A percentile compares a stretch with the other conserved stretches of the same genome.
These are phyloP conservation scores for Columba livia DNA, from an alignment of 2,113 vertebrate genomes.

Conservation along the genomic window DNA sequence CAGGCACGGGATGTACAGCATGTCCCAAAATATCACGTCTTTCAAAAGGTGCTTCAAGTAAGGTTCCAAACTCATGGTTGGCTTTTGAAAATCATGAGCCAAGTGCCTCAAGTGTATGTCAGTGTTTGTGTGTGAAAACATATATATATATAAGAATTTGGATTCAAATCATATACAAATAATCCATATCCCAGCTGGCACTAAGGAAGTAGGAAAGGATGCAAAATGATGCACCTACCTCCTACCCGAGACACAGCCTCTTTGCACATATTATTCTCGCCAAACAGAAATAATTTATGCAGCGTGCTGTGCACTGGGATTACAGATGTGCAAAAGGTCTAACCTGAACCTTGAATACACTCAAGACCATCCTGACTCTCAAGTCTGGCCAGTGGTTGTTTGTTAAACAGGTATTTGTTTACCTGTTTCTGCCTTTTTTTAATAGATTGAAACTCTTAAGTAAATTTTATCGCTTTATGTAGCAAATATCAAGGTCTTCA, in stretches of 20 bases:
- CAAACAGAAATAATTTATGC: not conserved
- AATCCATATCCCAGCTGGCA: not conserved
- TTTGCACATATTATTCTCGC: not conserved
- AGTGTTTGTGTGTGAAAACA: not conserved
- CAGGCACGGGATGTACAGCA: not conserved
- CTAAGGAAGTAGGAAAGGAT: not conserved
- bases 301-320: not conserved
- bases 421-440: not conserved
- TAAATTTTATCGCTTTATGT: fast-evolving
- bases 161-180: not conserved
- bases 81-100: not conserved
- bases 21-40: not conserved
- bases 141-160: not conserved
- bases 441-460: not conserved
- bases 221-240: not conserved
- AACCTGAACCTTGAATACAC: not conserved
- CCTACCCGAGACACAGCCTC: not conserved
- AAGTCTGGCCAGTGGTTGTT: not conserved
- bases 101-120: fast-evolving
- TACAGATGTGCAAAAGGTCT: not conserved
- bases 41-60: not conserved
- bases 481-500: not conserved
- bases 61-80: not conserved
- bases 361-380: not conserved
- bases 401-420: too few species aligned